A percentile compares a stretch with the other conserved stretches of the same genome.
Conservation (phyloP, 2,113 vertebrate genomes). For the Channa argus region DNA sequence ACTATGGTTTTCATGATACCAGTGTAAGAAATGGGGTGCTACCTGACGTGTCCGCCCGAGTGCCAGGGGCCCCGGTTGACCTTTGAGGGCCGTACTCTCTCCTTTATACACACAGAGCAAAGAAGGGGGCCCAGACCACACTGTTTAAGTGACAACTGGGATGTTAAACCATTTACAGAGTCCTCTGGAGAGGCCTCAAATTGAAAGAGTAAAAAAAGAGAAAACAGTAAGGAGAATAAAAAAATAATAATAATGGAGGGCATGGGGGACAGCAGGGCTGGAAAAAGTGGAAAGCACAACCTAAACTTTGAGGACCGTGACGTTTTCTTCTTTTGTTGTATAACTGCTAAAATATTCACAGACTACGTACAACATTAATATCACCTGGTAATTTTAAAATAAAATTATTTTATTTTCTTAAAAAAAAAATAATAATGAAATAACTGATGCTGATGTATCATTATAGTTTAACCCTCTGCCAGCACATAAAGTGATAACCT, state of each 20-base stretch:
- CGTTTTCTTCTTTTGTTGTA: constrained; percentile 14
- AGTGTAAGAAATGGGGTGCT: constrained; percentile 86
- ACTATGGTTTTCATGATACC: constrained; percentile 82
- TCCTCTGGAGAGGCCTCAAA: constrained; percentile 77
- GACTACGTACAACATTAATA: too few relatives aligned
- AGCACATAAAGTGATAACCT: too few relatives aligned
- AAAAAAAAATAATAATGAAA: too few relatives aligned
- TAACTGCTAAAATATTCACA: constrained; percentile 15
- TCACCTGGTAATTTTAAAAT: too few relatives aligned
- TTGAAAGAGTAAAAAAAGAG: constrained; percentile 60
- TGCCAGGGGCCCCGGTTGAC: constrained; percentile 82
- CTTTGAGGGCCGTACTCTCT: constrained; percentile 83
- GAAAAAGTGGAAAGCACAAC: constrained; percentile 83
- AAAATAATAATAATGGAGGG: constrained; percentile 54
- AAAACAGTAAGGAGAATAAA: constrained; percentile 26
- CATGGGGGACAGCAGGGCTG: constrained; percentile 46
- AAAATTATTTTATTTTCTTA: too few relatives aligned
- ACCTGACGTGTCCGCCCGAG: constrained; percentile 81
- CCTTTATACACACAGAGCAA: constrained; percentile 85
- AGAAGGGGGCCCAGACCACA: constrained; percentile 80
- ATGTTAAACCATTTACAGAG: constrained; percentile 82
- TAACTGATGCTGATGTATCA: too few relatives aligned
- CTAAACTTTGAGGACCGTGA: constrained; percentile 82
- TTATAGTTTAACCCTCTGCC: too few relatives aligned
- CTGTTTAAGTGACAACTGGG: constrained; percentile 84